These are phyloP conservation scores for Pandion haliaetus DNA, from an alignment of 2,113 vertebrate genomes.

Conservation along the genomic window DNA sequence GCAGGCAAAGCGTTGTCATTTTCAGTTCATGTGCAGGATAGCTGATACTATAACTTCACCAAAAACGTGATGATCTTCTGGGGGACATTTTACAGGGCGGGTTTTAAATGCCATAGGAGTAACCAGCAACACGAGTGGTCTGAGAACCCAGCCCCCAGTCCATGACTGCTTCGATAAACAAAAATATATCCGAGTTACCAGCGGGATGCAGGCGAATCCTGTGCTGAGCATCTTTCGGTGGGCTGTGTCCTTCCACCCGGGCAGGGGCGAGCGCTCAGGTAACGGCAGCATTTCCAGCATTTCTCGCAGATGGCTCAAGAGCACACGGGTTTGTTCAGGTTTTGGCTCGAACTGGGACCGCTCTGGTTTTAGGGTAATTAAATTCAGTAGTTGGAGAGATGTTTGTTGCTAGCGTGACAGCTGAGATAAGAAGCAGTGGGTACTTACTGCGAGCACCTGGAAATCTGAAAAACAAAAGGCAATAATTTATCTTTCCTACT, in stretches of 20 bases:
- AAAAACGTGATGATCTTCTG: background rate
- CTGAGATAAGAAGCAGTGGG: background rate
- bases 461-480: background rate
- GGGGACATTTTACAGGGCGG: background rate
- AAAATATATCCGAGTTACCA: background rate
- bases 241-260: background rate
- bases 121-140: accelerated
- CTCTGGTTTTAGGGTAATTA: background rate
- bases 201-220: background rate
- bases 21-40: background rate
- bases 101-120: background rate
- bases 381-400: background rate
- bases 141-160: background rate
- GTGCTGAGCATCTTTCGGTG: accelerated
- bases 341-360: background rate
- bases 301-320: background rate
- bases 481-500: constrained; percentile 41
- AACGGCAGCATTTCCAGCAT: background rate
- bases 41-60: background rate
- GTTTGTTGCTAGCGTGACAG: background rate
- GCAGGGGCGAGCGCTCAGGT: background rate
- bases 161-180: accelerated
- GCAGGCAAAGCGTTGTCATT: background rate
- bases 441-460: background rate
- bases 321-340: accelerated